phyloP scores from a whole-genome alignment of 2,888 invertebrate genomes.

The Embidobia sp. region DNA sequence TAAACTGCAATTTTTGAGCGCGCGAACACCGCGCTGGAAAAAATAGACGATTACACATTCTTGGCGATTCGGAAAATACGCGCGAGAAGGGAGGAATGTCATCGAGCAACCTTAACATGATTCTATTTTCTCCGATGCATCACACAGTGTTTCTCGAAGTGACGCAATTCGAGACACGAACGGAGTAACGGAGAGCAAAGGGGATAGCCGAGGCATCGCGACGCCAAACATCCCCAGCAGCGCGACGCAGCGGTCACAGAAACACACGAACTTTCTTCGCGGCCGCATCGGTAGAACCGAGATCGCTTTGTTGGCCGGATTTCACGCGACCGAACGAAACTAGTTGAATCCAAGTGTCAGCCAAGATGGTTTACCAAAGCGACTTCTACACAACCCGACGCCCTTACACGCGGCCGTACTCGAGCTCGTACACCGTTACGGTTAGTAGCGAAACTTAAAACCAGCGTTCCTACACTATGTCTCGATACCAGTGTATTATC shows the following conservation, averaged over 20 bases:
- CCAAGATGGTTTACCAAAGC: constrained; percentile 94
- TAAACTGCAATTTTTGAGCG: constrained; percentile 29
- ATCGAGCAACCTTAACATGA: constrained; percentile 80
- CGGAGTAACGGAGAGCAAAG: constrained; percentile 50
- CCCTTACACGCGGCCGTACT: constrained; percentile 88
- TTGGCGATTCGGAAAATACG: constrained; percentile 54
- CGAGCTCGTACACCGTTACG: constrained; percentile 90
- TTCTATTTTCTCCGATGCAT: constrained; percentile 80
- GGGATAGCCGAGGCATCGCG: constrained; percentile 58
- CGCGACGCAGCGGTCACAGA: constrained; percentile 69
- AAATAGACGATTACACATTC: constrained; percentile 62
- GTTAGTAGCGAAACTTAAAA: constrained; percentile 84
- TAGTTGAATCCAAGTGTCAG: constrained; percentile 66
- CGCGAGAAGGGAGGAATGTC: constrained; percentile 63
- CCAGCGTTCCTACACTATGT: too few relatives aligned
- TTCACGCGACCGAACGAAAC: constrained; percentile 56
- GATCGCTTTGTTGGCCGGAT: constrained; percentile 41
- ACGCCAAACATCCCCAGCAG: constrained; percentile 64
- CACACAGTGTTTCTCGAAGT: constrained; percentile 65
- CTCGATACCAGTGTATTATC: background rate
- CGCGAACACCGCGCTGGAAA: constrained; percentile 46
- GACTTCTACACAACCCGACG: constrained; percentile 95
- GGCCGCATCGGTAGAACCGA: constrained; percentile 71
- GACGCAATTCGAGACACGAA: constrained; percentile 67
- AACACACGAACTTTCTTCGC: constrained; percentile 80